phyloP scores from a whole-genome alignment of 2,888 invertebrate genomes.

The Sesia apiformis region DNA sequence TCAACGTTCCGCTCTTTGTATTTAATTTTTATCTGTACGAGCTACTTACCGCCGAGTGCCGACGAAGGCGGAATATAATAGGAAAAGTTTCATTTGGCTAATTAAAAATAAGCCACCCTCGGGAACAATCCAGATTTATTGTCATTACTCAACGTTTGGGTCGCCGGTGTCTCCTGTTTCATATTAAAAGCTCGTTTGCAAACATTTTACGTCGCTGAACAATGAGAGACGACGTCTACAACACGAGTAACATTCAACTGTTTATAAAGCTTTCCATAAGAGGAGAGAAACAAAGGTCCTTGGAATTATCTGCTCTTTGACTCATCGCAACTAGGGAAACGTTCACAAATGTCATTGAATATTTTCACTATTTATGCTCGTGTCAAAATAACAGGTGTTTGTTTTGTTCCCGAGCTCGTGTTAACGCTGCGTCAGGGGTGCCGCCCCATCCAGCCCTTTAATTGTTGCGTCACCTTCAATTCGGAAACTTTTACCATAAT shows the following conservation, averaged over 20 bases:
- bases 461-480: slow-evolving; percentile 56
- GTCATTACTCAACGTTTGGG: slow-evolving; percentile 43
- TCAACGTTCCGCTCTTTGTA: slow-evolving; percentile 35
- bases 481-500: slow-evolving; percentile 65
- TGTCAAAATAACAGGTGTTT: not conserved
- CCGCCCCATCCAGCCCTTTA: slow-evolving; percentile 36
- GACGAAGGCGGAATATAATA: slow-evolving; percentile 51
- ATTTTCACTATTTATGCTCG: not conserved
- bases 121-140: slow-evolving; percentile 57
- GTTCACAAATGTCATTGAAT: not conserved
- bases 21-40: slow-evolving; percentile 51
- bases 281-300: slow-evolving; percentile 12
- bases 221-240: slow-evolving; percentile 37
- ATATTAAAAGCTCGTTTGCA: slow-evolving; percentile 42
- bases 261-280: slow-evolving; percentile 19
- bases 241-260: slow-evolving; percentile 29
- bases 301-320: slow-evolving; percentile 17
- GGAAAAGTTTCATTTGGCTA: slow-evolving; percentile 68
- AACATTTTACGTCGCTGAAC: slow-evolving; percentile 38
- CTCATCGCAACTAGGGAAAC: slow-evolving; percentile 1
- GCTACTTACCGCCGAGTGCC: slow-evolving; percentile 27
- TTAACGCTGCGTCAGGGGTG: slow-evolving; percentile 14
- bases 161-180: slow-evolving; percentile 34
- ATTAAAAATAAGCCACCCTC: slow-evolving; percentile 62
- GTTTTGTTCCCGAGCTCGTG: slow-evolving; percentile 8